Conservation (phyloP, 2,113 vertebrate genomes). For the Lonchura striata region DNA sequence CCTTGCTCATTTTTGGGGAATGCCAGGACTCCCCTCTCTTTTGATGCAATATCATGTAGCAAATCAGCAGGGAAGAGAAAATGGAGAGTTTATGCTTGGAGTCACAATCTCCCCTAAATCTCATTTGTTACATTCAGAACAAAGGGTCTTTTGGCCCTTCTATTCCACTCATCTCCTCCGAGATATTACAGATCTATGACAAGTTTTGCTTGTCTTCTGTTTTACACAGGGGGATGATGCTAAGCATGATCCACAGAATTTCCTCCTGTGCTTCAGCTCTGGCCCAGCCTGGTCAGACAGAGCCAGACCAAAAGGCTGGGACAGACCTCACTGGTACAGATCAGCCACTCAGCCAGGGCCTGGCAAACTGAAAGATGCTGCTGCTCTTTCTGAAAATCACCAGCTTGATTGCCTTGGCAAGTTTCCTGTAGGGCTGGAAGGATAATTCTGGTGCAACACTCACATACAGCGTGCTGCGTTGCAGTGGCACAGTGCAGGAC, state of each 20-base stretch:
- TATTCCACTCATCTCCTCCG: neutral
- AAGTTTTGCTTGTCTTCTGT: neutral
- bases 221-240: neutral
- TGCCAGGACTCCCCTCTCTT: neutral
- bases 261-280: neutral
- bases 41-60: neutral
- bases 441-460: neutral
- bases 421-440: neutral
- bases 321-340: neutral
- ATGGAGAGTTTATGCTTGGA: neutral
- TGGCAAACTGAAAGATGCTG: neutral
- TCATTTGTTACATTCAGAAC: neutral
- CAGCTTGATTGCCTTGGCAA: neutral
- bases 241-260: neutral
- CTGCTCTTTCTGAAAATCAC: neutral
- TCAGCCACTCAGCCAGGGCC: neutral
- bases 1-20: neutral
- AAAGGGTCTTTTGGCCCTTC: neutral
- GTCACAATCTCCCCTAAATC: neutral
- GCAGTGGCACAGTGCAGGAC: neutral
- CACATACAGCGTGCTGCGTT: fast-evolving
- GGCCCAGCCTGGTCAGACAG: neutral
- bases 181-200: neutral
- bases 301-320: neutral
- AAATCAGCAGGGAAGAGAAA: neutral